Base-by-base conservation (phyloP, 2,797 vertebrate genomes). In the Eupleurogrammus muticus region DNA sequence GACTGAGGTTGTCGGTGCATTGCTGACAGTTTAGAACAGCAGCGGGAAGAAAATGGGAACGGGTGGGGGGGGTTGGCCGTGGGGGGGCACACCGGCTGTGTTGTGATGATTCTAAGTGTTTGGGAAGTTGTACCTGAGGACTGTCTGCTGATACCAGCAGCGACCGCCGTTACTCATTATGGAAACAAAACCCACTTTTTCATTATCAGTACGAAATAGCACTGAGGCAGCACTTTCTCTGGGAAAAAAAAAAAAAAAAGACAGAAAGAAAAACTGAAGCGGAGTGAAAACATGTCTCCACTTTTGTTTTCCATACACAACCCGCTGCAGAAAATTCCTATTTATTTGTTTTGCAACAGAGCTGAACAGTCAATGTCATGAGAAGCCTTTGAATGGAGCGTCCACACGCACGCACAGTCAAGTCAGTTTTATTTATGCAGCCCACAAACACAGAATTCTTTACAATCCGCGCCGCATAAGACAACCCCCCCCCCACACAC, bases 191-290 rank as follows among this genome's bases (percentile, higher is more conserved):
- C 28, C 61, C 23, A n/a, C n/a, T 44, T 72, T 80, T 85, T 87
- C 63, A 78, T 82, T 85, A 82, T 83, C 81, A 78, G 81, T 67
- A 72, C 44, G 83, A 72, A 86, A 81, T 59, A 48, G 70, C 77
- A 62, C 75, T 44, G 61, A 74, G 77, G 58, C 75, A 60, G 77
- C 47, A 12, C 28, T 80, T 86, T 85, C 42, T 67, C 28, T 28
- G n/a, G n/a, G 61, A 14, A 28, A 21, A 14, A 3, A 52, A 10
- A 2, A 35, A 38, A 28, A 42, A 38, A 56, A 59, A 70, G 57
- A 32, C 16, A 48, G 2, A 55, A 10, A 1, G 19, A 38, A 28
- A 47, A 48, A 59, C 56, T 68, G 59, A 28, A n/a, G 51, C 12
- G 38, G 65, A 47, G 66, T 63, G 63, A 49, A 69, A 72, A 83